Percentiles rank a stretch among this genome's conserved stretches.
These are phyloP conservation scores for Muscidifurax raptorellus DNA, from an alignment of 1,140 invertebrate species.

Conservation along the genomic window DNA sequence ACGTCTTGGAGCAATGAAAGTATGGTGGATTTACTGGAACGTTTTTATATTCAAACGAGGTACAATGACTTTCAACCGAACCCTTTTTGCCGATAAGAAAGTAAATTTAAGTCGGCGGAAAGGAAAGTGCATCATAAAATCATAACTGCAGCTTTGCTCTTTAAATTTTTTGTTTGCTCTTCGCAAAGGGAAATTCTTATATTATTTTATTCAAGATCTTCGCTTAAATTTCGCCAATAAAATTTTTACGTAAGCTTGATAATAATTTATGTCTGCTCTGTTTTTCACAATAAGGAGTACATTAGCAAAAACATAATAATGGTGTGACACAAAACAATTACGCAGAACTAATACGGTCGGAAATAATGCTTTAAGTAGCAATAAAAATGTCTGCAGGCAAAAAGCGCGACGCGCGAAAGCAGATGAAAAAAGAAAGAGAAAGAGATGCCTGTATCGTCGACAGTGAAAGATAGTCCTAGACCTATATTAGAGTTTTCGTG, in stretches of 20 bases:
- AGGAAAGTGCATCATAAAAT: not conserved
- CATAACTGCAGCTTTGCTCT: not conserved
- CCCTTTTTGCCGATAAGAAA: not conserved
- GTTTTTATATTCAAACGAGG: not conserved
- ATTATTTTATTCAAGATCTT: not conserved
- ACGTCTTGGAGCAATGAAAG: no score
- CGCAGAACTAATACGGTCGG: slow-evolving; percentile 1
- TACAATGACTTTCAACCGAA: not conserved
- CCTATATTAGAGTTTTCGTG: not conserved
- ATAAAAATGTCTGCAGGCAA: not conserved
- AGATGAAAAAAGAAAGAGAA: no score
- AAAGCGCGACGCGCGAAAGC: not conserved
- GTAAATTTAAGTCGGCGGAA: not conserved
- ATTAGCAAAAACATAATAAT: not conserved
- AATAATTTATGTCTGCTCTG: not conserved
- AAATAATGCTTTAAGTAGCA: not conserved
- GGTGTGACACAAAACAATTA: slow-evolving; percentile 13
- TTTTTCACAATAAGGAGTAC: not conserved
- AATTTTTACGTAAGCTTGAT: not conserved
- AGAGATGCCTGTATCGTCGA: slow-evolving; percentile 2
- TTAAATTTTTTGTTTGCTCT: not conserved
- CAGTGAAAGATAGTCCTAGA: not conserved
- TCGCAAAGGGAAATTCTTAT: not conserved
- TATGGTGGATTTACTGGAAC: no score
- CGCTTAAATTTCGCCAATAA: no score